These are phyloP conservation scores for Sitophilus oryzae DNA, from an alignment of 1,140 invertebrate genomes.

Conservation along the genomic window DNA sequence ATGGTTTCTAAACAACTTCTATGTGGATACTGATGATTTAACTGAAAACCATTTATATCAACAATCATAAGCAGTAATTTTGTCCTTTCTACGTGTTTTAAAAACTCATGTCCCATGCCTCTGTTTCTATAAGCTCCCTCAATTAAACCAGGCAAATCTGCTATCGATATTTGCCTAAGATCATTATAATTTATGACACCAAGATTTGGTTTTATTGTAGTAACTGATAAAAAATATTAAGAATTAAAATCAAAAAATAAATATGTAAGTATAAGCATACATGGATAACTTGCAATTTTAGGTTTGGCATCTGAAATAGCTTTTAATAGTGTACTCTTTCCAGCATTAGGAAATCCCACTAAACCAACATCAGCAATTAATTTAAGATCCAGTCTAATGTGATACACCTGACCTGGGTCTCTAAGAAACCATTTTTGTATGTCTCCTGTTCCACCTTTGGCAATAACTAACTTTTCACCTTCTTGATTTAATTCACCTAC, in stretches of 20 bases:
- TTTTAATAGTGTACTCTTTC: constrained; percentile 82
- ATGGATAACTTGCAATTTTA: constrained; percentile 87
- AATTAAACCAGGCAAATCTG: constrained; percentile 91
- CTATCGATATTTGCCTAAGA: constrained; percentile 70
- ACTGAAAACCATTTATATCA: constrained; percentile 81
- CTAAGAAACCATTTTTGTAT: constrained; percentile 61
- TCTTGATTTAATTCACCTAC: constrained; percentile 73
- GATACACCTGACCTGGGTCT: constrained; percentile 59
- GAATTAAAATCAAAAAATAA: no score
- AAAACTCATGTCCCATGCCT: constrained; percentile 72
- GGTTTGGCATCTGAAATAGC: constrained; percentile 78
- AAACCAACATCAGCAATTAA: constrained; percentile 86
- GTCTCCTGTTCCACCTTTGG: constrained; percentile 73
- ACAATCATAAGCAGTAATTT: constrained; percentile 82
- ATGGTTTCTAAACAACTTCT: constrained; percentile 83
- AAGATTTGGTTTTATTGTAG: constrained; percentile 74
- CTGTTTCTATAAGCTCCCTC: constrained; percentile 88
- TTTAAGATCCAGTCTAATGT: constrained; percentile 75
- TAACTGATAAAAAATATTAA: no score
- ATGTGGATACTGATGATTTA: constrained; percentile 58
- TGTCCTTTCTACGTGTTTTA: constrained; percentile 90
- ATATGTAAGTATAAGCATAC: constrained; percentile 48
- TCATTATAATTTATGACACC: constrained; percentile 71
- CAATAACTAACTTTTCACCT: constrained; percentile 60
- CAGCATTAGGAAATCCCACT: constrained; percentile 92